Evolutionary conservation across 2,888 invertebrate genomes (phyloP).

Genomic region (Sisyra terminalis): DNA sequence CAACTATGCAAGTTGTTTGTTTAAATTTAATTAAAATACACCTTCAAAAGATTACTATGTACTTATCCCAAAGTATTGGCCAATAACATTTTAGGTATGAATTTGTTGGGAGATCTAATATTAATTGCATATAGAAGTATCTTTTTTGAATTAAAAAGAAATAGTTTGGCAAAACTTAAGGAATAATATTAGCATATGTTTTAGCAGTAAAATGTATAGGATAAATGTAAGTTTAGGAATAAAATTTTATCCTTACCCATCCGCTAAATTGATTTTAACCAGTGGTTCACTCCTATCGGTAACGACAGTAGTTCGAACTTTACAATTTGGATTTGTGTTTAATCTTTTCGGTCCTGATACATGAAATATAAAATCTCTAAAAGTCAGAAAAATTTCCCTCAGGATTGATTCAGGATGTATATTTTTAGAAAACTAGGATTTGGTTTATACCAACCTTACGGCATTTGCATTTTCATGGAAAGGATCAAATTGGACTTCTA

Average conservation of each 20-base stretch:
- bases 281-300: constrained; percentile 63
- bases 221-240: constrained; percentile 1
- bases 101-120: too few relatives aligned
- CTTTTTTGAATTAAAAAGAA: too few relatives aligned
- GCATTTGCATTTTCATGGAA: constrained; percentile 53
- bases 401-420: neutral
- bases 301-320: constrained; percentile 57
- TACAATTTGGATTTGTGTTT: constrained; percentile 58
- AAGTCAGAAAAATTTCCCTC: constrained; percentile 12
- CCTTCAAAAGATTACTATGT: too few relatives aligned
- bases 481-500: constrained; percentile 71
- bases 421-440: neutral
- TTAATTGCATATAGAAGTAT: too few relatives aligned
- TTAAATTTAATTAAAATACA: too few relatives aligned
- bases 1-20: too few relatives aligned
- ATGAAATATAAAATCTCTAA: constrained; percentile 53
- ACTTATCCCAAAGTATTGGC: too few relatives aligned
- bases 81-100: too few relatives aligned
- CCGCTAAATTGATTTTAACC: constrained; percentile 35
- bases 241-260: constrained; percentile 19
- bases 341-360: constrained; percentile 47
- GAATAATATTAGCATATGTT: too few relatives aligned
- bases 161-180: too few relatives aligned
- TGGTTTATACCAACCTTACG: constrained; percentile 27
- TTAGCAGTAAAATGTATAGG: too few relatives aligned